These are phyloP conservation scores for Poeciliopsis prolifica DNA, from an alignment of 2,113 vertebrate genomes.

Conservation along the genomic window DNA sequence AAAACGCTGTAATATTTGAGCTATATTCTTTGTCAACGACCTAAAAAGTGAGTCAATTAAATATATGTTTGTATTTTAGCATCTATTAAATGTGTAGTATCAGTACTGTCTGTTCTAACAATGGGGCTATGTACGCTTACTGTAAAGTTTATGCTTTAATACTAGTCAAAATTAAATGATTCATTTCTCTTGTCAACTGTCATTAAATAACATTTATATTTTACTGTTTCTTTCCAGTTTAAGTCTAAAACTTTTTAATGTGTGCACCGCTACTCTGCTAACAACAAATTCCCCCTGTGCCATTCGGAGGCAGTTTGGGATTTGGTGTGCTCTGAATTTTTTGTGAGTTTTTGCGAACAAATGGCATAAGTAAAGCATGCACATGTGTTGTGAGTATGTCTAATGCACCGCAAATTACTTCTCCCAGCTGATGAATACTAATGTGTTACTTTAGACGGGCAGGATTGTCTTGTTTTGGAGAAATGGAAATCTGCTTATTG, in stretches of 20 bases:
- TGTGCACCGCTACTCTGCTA: constrained; percentile 22
- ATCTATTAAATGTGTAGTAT: not conserved
- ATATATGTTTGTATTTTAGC: not conserved
- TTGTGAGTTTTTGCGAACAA: constrained; percentile 42
- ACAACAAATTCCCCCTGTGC: constrained; percentile 34
- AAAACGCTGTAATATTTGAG: not conserved
- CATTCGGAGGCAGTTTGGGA: constrained; percentile 29
- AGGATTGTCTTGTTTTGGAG: constrained; percentile 47
- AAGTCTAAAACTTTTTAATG: constrained; percentile 33
- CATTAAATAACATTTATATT: constrained; percentile 40
- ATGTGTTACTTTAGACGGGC: constrained; percentile 46
- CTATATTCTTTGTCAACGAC: not conserved
- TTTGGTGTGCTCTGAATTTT: constrained; percentile 40
- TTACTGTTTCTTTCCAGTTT: constrained; percentile 6
- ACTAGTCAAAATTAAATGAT: constrained; percentile 26
- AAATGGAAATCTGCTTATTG: constrained; percentile 44
- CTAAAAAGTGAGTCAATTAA: not conserved
- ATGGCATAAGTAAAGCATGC: constrained; percentile 35
- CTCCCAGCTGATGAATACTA: constrained; percentile 51
- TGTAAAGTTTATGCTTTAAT: not conserved
- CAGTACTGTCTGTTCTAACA: not conserved
- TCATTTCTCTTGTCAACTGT: constrained; percentile 29
- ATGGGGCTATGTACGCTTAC: not conserved
- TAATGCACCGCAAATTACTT: constrained; percentile 47
- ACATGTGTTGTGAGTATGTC: constrained; percentile 31